Evolutionary conservation across 1,140 invertebrate species (phyloP).

Genomic region (Dolichoris vasculosae): DNA sequence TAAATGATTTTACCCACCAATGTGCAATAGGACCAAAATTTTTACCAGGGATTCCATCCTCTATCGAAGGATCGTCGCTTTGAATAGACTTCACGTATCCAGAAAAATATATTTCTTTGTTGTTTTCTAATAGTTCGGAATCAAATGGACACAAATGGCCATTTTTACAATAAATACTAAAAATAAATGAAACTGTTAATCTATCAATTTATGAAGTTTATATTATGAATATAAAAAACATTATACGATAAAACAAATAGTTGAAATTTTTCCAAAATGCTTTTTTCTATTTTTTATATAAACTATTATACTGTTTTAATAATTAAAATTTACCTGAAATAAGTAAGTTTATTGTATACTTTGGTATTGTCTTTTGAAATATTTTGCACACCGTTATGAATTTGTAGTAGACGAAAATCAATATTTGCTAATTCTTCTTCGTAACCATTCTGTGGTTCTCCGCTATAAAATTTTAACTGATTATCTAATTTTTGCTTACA

Average conservation of each 20-base stretch:
- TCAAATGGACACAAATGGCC: slow-evolving; percentile 89
- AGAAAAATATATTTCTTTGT: slow-evolving; percentile 84
- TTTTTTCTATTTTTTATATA: too few relatives aligned
- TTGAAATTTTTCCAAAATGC: too few relatives aligned
- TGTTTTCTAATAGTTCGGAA: slow-evolving; percentile 85
- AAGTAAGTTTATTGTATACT: slow-evolving; percentile 81
- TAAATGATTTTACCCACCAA: slow-evolving; percentile 89
- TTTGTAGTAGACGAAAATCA: slow-evolving; percentile 83
- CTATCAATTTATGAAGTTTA: not conserved
- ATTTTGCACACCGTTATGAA: slow-evolving; percentile 78
- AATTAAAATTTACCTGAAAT: slow-evolving; percentile 64
- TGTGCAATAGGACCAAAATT: slow-evolving; percentile 90
- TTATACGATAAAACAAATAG: too few relatives aligned
- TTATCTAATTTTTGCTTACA: slow-evolving; percentile 80
- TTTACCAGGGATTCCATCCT: slow-evolving; percentile 83
- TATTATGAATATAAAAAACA: too few relatives aligned
- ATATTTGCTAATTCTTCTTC: slow-evolving; percentile 86
- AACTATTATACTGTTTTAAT: too few relatives aligned
- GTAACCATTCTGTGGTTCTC: slow-evolving; percentile 82
- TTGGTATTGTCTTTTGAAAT: slow-evolving; percentile 76
- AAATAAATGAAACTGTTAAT: slow-evolving; percentile 59
- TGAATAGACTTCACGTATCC: slow-evolving; percentile 89
- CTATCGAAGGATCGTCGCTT: slow-evolving; percentile 80
- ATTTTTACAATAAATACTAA: slow-evolving; percentile 85
- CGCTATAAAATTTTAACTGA: slow-evolving; percentile 81